These are phyloP conservation scores for Lota lota DNA, from an alignment of 2,113 vertebrate species.

Conservation along the genomic window DNA sequence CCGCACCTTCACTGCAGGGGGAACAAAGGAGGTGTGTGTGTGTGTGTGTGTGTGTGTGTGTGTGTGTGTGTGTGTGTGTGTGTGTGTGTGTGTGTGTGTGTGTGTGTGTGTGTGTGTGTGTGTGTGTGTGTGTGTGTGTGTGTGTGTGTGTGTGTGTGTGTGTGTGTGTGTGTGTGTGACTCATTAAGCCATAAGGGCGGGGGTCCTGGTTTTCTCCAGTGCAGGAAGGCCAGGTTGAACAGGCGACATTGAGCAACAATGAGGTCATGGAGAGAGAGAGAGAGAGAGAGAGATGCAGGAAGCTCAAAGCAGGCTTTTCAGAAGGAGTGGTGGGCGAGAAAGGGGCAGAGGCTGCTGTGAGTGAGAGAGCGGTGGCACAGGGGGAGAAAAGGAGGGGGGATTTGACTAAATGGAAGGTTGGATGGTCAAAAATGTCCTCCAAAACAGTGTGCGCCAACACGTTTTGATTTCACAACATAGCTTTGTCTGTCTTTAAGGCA, in stretches of 20 bases:
- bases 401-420: constrained; percentile 14
- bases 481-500: no score
- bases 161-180: constrained; percentile 9
- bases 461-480: no score
- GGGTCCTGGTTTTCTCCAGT: constrained; percentile 22
- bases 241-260: constrained; percentile 55
- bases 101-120: constrained; percentile 7
- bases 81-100: constrained; percentile 34
- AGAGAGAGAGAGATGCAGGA: background rate
- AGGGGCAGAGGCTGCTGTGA: background rate
- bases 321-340: no score
- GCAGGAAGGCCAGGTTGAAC: constrained; percentile 57
- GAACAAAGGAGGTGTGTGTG: constrained; percentile 62
- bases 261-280: constrained; percentile 53
- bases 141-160: constrained; percentile 30
- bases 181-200: constrained; percentile 14
- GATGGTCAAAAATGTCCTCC: constrained; percentile 31
- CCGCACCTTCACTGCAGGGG: constrained; percentile 19
- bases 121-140: constrained; percentile 1
- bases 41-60: constrained; percentile 8
- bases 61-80: constrained; percentile 6
- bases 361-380: background rate
- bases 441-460: background rate
- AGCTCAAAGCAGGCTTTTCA: no score
- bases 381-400: constrained; percentile 26